A percentile compares a stretch with the other conserved stretches of the same genome.
Conservation (phyloP, 2,113 vertebrate species). For the Tychaedon coryphoeus region DNA sequence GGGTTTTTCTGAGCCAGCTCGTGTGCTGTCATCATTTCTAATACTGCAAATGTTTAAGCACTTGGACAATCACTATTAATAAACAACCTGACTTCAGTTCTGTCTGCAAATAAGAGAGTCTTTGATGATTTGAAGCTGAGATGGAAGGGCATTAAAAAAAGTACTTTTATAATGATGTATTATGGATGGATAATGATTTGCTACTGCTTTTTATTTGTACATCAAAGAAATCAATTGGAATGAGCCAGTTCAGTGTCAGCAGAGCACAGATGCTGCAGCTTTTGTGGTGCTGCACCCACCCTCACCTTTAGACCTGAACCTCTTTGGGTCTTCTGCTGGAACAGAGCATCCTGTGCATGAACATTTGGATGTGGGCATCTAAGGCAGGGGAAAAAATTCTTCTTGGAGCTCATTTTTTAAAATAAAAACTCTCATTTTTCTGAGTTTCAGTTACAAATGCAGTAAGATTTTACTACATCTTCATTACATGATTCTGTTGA, state of each 20-base stretch:
- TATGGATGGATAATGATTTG: neutral
- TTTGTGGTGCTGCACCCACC: neutral
- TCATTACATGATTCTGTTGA: neutral
- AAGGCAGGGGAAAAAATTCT: neutral
- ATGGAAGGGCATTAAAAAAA: neutral
- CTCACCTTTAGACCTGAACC: neutral
- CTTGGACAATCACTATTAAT: neutral
- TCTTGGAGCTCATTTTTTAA: neutral
- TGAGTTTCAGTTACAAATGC: neutral
- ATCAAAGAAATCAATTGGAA: neutral
- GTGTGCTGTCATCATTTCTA: neutral
- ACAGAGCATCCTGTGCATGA: neutral
- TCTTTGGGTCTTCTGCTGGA: neutral
- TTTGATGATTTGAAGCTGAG: neutral
- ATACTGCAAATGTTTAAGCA: neutral
- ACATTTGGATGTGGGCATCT: neutral
- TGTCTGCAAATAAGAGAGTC: neutral
- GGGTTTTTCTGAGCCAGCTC: neutral
- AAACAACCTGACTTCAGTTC: neutral
- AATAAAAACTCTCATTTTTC: neutral
- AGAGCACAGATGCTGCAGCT: neutral
- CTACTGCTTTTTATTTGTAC: neutral
- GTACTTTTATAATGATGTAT: neutral
- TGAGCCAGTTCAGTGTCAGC: neutral
- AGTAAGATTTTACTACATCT: neutral